phyloP scores from a whole-genome alignment of 2,888 invertebrate genomes.

The Baronia brevicornis region DNA sequence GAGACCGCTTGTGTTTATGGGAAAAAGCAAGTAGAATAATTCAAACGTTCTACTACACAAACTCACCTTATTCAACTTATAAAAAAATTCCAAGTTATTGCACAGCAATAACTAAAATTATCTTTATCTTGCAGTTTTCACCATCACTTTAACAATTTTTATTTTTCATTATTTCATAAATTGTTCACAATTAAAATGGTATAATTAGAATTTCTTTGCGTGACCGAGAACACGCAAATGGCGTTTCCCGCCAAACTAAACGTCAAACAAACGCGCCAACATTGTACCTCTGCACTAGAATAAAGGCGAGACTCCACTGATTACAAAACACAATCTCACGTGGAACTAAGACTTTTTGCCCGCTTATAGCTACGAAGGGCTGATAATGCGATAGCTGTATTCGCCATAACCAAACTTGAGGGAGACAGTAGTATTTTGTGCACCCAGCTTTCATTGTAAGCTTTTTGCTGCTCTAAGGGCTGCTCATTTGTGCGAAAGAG shows the following conservation, averaged over 20 bases:
- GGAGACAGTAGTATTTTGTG: constrained; percentile 41
- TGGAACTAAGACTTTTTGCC: constrained; percentile 54
- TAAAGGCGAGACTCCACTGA: constrained; percentile 72
- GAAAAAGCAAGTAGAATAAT: constrained; percentile 14
- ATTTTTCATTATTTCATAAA: constrained; percentile 23
- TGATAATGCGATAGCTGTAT: constrained; percentile 47
- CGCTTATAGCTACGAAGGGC: constrained; percentile 62
- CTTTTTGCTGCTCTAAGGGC: constrained; percentile 62
- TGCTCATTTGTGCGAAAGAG: constrained; percentile 70
- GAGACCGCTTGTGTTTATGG: constrained; percentile 52
- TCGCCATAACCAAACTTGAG: constrained; percentile 33
- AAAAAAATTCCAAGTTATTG: constrained; percentile 67
- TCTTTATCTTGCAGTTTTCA: constrained; percentile 51
- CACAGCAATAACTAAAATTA: constrained; percentile 60
- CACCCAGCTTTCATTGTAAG: constrained; percentile 68
- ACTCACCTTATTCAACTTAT: constrained; percentile 52
- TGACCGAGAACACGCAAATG: constrained; percentile 36
- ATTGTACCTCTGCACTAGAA: constrained; percentile 62
- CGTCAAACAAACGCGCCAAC: constrained; percentile 68
- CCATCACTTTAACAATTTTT: constrained; percentile 53
- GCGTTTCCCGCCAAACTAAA: constrained; percentile 67
- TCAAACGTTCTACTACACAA: constrained; percentile 1
- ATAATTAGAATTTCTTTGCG: constrained; percentile 32
- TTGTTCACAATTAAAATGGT: constrained; percentile 37
- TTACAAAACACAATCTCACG: constrained; percentile 72